phyloP scores from a whole-genome alignment of 53 echinoderm and acorn worm species.

The Holothuria leucospilota region DNA sequence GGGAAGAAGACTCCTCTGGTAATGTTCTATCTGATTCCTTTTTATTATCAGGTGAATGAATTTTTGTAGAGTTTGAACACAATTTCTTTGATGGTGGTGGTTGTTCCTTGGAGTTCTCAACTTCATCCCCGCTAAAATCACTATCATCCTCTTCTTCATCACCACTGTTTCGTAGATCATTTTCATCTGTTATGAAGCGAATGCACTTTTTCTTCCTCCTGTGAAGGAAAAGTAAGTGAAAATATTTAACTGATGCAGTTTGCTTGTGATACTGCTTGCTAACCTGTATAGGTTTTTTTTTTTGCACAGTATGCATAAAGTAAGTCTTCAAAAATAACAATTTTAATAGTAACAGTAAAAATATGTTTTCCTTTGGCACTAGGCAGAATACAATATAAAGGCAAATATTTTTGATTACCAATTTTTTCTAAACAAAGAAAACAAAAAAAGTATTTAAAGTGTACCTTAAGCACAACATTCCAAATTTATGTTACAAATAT shows the following conservation, averaged over 20 bases:
- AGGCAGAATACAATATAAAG: no score
- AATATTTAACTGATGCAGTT: neutral
- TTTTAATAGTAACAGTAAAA: no score
- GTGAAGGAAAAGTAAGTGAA: neutral
- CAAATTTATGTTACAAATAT: no score
- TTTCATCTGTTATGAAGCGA: slow-evolving; percentile 87
- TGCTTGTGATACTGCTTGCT: no score
- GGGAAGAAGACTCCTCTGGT: slow-evolving; percentile 7
- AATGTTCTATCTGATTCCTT: slow-evolving; percentile 22
- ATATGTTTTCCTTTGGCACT: no score
- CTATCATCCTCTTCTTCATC: slow-evolving; percentile 79
- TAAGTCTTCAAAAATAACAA: no score
- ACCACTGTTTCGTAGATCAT: slow-evolving; percentile 73
- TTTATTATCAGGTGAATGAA: slow-evolving; percentile 43
- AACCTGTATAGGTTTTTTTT: no score
- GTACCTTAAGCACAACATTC: no score
- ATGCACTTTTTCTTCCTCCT: slow-evolving; percentile 99
- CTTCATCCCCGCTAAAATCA: slow-evolving; percentile 72
- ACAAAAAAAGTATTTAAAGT: no score
- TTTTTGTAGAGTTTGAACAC: slow-evolving; percentile 50
- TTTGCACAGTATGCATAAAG: no score
- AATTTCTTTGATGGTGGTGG: slow-evolving; percentile 43
- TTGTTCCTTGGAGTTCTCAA: slow-evolving; percentile 45
- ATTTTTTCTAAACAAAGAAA: no score
- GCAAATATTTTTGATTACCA: no score